A percentile compares a stretch with the other conserved stretches of the same genome.
Evolutionary conservation across 2,888 invertebrate species (phyloP).

Genomic region (Aphodius sticticus): DNA sequence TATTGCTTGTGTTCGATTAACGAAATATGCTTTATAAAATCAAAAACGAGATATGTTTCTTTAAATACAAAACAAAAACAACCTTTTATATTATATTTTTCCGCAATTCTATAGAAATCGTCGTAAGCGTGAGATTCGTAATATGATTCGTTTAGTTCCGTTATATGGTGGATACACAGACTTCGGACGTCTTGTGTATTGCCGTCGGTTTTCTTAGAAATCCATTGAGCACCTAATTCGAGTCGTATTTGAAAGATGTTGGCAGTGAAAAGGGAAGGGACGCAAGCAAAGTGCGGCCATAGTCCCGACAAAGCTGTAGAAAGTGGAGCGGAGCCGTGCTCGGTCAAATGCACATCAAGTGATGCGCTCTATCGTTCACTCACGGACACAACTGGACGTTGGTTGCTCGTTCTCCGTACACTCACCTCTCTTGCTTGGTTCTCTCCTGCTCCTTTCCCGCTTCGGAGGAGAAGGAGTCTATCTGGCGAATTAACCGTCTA

Average conservation of each 20-base stretch:
- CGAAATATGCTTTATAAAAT: too few species aligned
- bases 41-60: too few species aligned
- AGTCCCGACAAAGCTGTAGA: background rate
- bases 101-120: background rate
- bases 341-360: conserved; percentile 4
- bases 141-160: background rate
- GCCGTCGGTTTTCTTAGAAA: background rate
- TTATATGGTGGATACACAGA: background rate
- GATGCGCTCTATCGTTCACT: background rate
- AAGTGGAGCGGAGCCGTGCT: background rate
- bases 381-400: background rate
- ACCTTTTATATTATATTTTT: too few species aligned
- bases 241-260: background rate
- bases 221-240: background rate
- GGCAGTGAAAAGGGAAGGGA: background rate
- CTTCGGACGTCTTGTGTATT: background rate
- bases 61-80: too few species aligned
- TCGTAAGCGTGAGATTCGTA: background rate
- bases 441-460: background rate
- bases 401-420: too few species aligned
- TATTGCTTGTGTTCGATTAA: too few species aligned
- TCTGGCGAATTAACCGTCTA: background rate
- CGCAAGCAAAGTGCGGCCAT: background rate
- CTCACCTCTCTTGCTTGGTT: background rate
- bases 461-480: background rate